These are phyloP conservation scores for Leucopsar rothschildi DNA, from an alignment of 2,113 vertebrate species.

Conservation along the genomic window DNA sequence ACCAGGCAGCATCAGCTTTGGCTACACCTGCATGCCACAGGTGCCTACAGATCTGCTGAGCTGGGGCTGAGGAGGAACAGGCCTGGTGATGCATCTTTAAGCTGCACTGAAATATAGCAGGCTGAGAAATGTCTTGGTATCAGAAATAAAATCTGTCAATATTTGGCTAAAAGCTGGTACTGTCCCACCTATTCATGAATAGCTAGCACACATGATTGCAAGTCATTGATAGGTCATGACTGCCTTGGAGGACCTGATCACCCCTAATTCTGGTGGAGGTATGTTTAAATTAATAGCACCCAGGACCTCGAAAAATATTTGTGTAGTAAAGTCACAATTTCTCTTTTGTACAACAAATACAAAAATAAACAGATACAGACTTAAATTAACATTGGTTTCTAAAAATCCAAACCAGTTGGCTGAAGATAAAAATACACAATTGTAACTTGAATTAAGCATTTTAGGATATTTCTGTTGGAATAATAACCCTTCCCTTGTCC, in stretches of 20 bases:
- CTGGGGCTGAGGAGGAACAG: background rate
- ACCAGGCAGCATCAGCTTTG: background rate
- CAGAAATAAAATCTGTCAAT: constrained; percentile 15
- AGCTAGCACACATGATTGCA: constrained; percentile 5
- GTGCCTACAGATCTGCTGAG: background rate
- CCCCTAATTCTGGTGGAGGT: constrained; percentile 60
- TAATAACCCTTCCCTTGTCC: background rate
- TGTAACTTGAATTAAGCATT: background rate
- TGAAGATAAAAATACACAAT: constrained; percentile 32
- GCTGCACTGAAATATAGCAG: background rate
- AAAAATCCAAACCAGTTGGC: constrained; percentile 65
- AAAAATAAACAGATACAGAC: constrained; percentile 66
- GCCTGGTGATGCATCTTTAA: background rate
- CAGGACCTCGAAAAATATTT: constrained; percentile 58
- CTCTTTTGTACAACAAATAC: constrained; percentile 61
- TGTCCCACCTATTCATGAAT: constrained; percentile 17
- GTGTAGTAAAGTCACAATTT: constrained; percentile 52
- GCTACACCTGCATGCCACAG: background rate
- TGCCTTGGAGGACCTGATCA: constrained; percentile 25
- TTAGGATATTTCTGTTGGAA: constrained; percentile 45
- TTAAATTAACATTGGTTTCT: constrained; percentile 53
- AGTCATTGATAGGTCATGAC: background rate
- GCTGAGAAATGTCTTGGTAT: constrained; percentile 22
- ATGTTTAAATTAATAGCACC: constrained; percentile 63
- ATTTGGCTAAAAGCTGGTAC: constrained; percentile 15